phyloP scores from a whole-genome alignment of 1,140 invertebrate genomes.

The Protaetia brevitarsis region DNA sequence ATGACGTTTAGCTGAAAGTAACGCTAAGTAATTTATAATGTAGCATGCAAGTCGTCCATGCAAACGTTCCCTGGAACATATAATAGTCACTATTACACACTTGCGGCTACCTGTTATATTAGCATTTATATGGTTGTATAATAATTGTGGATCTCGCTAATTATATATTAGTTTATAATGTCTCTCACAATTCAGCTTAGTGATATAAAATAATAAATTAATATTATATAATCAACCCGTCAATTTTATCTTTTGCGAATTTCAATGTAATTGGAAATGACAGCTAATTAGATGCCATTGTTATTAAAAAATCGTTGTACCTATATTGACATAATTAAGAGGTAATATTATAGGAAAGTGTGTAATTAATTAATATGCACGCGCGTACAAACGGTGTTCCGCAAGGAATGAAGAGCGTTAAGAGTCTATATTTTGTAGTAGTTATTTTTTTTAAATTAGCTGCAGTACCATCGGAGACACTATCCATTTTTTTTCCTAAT shows the following conservation, averaged over 20 bases:
- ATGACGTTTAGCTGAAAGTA: neutral
- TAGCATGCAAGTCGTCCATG: neutral
- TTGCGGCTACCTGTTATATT: slow-evolving; percentile 4
- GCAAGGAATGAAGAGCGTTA: too few species aligned
- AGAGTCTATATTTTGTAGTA: too few species aligned
- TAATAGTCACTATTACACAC: neutral
- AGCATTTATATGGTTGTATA: neutral
- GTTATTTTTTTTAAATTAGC: too few species aligned
- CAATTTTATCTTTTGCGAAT: neutral
- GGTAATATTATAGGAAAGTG: too few species aligned
- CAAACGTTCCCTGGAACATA: neutral
- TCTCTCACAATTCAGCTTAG: neutral
- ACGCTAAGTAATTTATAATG: neutral
- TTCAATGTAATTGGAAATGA: neutral
- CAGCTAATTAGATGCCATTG: too few species aligned
- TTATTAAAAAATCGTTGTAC: too few species aligned
- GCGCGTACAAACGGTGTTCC: too few species aligned
- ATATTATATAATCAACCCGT: neutral
- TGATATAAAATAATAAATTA: neutral
- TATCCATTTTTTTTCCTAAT: too few species aligned
- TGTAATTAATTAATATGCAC: too few species aligned
- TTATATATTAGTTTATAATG: slow-evolving; percentile 2
- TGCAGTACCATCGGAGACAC: too few species aligned
- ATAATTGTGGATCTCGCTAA: neutral
- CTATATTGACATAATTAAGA: too few species aligned